These are phyloP conservation scores for Eupithecia vulgata DNA, from an alignment of 2,888 invertebrate genomes.

Conservation along the genomic window DNA sequence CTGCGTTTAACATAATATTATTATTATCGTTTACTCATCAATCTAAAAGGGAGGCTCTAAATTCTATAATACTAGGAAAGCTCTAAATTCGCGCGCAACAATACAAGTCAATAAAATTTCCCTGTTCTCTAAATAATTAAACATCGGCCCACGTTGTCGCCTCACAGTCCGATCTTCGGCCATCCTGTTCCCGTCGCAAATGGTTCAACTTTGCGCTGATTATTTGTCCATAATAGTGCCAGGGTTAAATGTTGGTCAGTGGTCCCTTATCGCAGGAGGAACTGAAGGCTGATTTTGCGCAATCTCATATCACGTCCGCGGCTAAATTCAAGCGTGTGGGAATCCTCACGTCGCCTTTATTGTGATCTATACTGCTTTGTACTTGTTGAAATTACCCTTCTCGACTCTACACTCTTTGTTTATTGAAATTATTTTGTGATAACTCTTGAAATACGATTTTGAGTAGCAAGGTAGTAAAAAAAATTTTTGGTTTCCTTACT, in stretches of 20 bases:
- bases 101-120: not conserved
- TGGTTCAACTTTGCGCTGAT: constrained; percentile 26
- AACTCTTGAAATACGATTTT: not conserved
- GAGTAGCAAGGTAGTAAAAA: not conserved
- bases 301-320: constrained; percentile 76
- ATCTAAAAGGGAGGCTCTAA: not conserved
- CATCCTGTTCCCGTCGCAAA: constrained; percentile 26
- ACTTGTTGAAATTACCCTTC: constrained; percentile 3
- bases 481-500: not conserved
- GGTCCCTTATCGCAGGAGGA: constrained; percentile 76
- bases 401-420: not conserved
- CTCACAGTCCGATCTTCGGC: not conserved
- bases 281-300: constrained; percentile 82
- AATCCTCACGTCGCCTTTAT: constrained; percentile 58
- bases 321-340: constrained; percentile 71
- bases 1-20: not conserved
- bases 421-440: not conserved
- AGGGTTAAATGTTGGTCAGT: constrained; percentile 72
- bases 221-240: constrained; percentile 63
- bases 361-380: constrained; percentile 38
- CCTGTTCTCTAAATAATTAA: not conserved
- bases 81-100: not conserved
- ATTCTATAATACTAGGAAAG: not conserved
- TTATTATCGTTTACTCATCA: not conserved
- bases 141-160: constrained; percentile 9